Base-by-base conservation (phyloP, 2,888 invertebrate species). In the Oligia fasciuncula region DNA sequence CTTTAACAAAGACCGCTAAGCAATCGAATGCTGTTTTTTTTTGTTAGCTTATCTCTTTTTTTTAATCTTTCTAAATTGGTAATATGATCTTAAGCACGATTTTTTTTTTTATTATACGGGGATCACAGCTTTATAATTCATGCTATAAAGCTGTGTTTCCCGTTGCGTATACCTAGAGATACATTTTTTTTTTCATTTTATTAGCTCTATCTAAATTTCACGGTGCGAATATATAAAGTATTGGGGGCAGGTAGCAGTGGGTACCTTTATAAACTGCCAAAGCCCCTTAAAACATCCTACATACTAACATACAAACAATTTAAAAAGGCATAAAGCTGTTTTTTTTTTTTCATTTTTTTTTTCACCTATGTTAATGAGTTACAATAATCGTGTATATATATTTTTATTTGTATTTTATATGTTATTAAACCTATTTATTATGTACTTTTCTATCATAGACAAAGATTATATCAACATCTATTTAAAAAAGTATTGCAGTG, bases 331-430 rank as follows among this genome's bases (percentile, higher is more conserved):
- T 96, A 94, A 96, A 96, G 96, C 96, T 94, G 95, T 93, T 89
- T 94, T 96, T 95, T 95, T 95, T 95, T 95, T 94, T 92, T 89
- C 79, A 84, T 92, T 93, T 94, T 80, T 80, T 95, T 94, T 93
- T 93, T 93, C 88, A 93, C 93, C 94, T 95, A 95, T 93, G 92
- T 93, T 95, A 95, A 95, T 95, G 94, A 96, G 94, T 96, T 94
- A 96, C 91, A 95, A 93, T 95, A 96, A 94, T 94, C 90, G 95
- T 96, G 96, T 97, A 96, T 96, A 96, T 97, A 96, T 97, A 96
- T 97, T 96, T 97, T 97, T 97, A 96, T 97, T 96, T 95, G 93
- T 96, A 95, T 96, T 95, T 94, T 92, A 94, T 95, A 94, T 94
- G 94, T 96, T 93, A 90, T 91, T 93, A 92, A 93, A 94, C 94